Evolutionary conservation across 2,113 vertebrate genomes (phyloP).

Genomic region (Albula goreensis): DNA sequence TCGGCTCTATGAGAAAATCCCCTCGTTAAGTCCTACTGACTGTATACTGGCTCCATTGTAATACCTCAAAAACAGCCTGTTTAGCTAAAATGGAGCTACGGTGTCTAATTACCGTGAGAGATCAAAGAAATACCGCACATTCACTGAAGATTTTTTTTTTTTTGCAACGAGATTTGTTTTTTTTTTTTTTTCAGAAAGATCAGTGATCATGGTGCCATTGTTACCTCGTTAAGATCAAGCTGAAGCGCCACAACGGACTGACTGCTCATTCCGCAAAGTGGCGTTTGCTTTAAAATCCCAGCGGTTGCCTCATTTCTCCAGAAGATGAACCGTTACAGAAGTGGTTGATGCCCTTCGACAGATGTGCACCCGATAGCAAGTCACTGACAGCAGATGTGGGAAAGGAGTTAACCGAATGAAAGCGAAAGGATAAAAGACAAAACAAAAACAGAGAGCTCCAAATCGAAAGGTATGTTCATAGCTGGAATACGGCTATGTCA

Average conservation of each 20-base stretch:
- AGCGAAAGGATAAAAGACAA: background rate
- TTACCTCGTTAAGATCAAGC: background rate
- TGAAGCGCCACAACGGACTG: background rate
- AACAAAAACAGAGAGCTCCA: background rate
- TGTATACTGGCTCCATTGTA: background rate
- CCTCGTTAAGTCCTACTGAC: background rate
- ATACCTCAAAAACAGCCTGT: background rate
- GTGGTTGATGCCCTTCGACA: background rate
- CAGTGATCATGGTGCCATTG: background rate
- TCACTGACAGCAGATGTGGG: background rate
- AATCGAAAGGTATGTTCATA: background rate
- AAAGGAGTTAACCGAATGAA: background rate
- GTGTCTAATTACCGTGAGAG: background rate
- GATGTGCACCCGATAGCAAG: background rate
- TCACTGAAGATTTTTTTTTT: background rate
- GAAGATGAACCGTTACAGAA: background rate
- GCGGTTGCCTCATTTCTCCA: background rate
- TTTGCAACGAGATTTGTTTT: background rate
- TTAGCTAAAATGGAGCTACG: background rate
- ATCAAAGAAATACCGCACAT: background rate
- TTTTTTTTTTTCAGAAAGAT: background rate
- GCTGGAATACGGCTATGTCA: background rate
- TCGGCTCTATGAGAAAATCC: too few species aligned
- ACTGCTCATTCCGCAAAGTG: background rate
- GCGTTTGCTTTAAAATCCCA: background rate